These are phyloP conservation scores for Scylla paramamosain DNA, from an alignment of 1,140 invertebrate species.

Conservation along the genomic window DNA sequence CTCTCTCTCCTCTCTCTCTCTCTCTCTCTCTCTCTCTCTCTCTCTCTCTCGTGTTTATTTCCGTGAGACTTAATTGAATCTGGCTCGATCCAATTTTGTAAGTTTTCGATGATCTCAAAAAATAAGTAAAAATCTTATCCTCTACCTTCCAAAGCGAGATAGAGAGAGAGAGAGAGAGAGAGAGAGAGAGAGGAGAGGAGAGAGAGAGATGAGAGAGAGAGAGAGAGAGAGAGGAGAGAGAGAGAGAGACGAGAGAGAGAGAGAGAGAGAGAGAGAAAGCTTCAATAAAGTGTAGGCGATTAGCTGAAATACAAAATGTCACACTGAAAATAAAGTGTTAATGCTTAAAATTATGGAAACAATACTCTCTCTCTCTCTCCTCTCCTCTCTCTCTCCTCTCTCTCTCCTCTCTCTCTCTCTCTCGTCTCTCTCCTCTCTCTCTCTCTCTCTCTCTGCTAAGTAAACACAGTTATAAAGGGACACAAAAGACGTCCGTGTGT, in stretches of 20 bases:
- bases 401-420: constrained; percentile 3
- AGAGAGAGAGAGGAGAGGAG: not conserved
- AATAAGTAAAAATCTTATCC: constrained; percentile 11
- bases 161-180: not conserved
- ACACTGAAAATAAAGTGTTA: not conserved
- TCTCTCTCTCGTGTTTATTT: not conserved
- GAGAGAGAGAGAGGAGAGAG: not conserved
- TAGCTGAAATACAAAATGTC: not conserved
- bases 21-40: constrained; percentile 12
- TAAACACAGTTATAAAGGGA: no score
- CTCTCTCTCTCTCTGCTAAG: not conserved
- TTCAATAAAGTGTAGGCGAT: not conserved
- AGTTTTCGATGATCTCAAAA: not conserved
- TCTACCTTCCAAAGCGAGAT: not conserved
- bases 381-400: not conserved
- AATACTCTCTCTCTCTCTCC: not conserved
- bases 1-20: constrained; percentile 6
- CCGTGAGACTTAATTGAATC: constrained; percentile 10
- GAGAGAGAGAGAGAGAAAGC: not conserved
- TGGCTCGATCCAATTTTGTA: constrained; percentile 5
- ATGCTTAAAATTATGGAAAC: not conserved
- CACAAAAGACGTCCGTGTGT: no score
- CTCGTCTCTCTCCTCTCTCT: not conserved
- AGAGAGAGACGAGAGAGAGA: not conserved
- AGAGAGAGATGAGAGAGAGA: not conserved